Conservation (phyloP, 2,888 invertebrate genomes). For the Drosophila paranaensis region DNA sequence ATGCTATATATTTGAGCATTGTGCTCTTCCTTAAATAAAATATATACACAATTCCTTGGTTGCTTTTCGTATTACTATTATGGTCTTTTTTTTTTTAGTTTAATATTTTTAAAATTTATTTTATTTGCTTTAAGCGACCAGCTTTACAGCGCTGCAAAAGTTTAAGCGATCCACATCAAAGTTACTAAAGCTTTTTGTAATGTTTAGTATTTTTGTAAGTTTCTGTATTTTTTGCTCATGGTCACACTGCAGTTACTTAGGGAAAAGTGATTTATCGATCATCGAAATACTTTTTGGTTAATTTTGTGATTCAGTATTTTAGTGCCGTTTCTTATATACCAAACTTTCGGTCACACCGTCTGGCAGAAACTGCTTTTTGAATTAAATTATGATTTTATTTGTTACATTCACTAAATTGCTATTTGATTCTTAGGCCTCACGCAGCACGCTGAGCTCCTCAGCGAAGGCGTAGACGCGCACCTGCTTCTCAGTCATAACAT, state of each 20-base stretch:
- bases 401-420: neutral
- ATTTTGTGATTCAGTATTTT: neutral
- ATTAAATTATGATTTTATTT: no score
- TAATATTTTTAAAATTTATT: neutral
- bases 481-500: slow-evolving; percentile 90
- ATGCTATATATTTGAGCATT: slow-evolving; percentile 8
- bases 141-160: neutral
- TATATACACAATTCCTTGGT: neutral
- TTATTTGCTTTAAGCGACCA: neutral
- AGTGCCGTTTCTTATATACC: no score
- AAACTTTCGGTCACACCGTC: no score
- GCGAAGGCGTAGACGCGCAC: slow-evolving; percentile 90
- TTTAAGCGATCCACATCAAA: neutral
- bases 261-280: neutral
- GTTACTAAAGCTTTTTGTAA: neutral
- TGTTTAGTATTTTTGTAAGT: neutral
- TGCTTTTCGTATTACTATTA: neutral
- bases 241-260: neutral
- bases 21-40: neutral
- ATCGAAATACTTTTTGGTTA: neutral
- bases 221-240: neutral
- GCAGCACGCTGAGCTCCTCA: slow-evolving; percentile 89
- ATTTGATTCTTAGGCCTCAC: slow-evolving; percentile 64
- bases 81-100: neutral
- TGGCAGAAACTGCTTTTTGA: neutral